Evolutionary conservation across 2,888 invertebrate species (phyloP).

Genomic region (Apamea crenata): DNA sequence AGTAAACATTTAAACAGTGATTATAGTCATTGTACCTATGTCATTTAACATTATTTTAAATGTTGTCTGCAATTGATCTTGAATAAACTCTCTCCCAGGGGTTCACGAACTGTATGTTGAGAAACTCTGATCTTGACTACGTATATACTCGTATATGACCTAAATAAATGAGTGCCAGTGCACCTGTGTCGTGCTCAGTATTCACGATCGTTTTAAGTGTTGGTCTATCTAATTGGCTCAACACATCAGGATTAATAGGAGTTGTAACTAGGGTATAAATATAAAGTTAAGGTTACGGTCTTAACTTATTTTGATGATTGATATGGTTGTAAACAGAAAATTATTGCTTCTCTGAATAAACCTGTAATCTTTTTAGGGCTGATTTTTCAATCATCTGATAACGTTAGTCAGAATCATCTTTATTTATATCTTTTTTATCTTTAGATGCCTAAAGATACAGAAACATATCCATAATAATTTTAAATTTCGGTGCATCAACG

Average conservation of each 20-base stretch:
- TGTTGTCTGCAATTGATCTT: neutral
- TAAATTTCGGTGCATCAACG: no score
- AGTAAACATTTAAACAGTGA: neutral
- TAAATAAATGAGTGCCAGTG: slow-evolving; percentile 45
- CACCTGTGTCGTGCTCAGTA: slow-evolving; percentile 54
- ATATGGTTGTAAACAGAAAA: neutral
- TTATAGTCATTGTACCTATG: neutral
- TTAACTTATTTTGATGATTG: neutral
- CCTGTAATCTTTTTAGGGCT: neutral
- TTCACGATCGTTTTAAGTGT: slow-evolving; percentile 52
- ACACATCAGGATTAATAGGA: slow-evolving; percentile 23
- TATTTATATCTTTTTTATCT: no score
- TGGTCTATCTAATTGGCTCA: slow-evolving; percentile 43
- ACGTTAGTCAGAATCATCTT: no score
- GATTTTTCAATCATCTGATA: no score
- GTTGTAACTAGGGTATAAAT: neutral
- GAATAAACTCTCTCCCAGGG: neutral
- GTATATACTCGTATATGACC: slow-evolving; percentile 21
- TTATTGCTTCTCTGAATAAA: neutral
- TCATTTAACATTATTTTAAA: neutral
- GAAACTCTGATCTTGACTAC: slow-evolving; percentile 15
- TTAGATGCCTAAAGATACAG: no score
- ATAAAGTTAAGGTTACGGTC: neutral
- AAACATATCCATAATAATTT: no score
- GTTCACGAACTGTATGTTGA: slow-evolving; percentile 1